Percentiles rank a stretch among this genome's conserved stretches.
These are phyloP conservation scores for Ridgeia piscesae DNA, from an alignment of 1,140 invertebrate genomes.

Conservation along the genomic window DNA sequence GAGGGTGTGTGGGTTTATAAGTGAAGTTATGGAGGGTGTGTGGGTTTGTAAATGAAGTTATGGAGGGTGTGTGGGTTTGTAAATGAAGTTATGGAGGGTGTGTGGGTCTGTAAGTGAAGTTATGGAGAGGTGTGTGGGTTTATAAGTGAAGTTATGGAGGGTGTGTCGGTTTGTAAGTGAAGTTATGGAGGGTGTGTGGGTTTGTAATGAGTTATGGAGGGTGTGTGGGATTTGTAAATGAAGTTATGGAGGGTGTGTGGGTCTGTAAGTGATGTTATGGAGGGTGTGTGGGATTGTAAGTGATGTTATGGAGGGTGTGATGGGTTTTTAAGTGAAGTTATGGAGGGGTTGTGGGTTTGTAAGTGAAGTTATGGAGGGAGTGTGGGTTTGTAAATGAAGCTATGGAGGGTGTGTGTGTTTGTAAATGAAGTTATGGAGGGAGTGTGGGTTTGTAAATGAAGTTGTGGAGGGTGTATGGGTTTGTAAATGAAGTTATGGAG, in stretches of 20 bases:
- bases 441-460: too few relatives aligned
- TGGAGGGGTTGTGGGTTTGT: not conserved
- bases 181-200: not conserved
- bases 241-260: not conserved
- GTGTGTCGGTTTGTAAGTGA: not conserved
- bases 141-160: not conserved
- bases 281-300: not conserved
- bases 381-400: not conserved
- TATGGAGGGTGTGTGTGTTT: too few relatives aligned
- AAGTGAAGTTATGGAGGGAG: too few relatives aligned
- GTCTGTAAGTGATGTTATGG: not conserved
- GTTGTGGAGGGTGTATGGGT: too few relatives aligned
- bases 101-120: not conserved
- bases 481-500: too few relatives aligned
- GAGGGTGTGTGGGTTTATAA: not conserved
- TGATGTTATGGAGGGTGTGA: too few relatives aligned
- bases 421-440: too few relatives aligned
- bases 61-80: not conserved
- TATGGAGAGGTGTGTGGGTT: not conserved
- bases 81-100: not conserved
- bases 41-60: not conserved
- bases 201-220: too few relatives aligned
- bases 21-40: not conserved
- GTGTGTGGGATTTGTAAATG: not conserved
- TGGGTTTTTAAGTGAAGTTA: not conserved